Percentiles rank a stretch among this genome's conserved stretches.
phyloP scores from a whole-genome alignment of 2,113 vertebrate species.

The Turnix velox region DNA sequence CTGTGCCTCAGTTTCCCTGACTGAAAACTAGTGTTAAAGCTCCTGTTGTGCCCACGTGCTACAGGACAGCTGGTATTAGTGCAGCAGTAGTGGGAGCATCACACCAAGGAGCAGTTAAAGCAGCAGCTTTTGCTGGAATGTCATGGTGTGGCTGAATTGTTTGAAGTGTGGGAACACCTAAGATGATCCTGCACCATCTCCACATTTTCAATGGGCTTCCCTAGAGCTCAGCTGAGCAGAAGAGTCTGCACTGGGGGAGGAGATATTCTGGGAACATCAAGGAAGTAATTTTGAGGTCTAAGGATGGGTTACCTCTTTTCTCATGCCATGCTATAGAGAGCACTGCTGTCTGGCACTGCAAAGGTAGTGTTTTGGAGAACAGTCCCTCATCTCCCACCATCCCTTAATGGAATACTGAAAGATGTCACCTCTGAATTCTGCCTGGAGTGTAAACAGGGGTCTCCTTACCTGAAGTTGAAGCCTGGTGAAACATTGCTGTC shows the following conservation, averaged over 20 bases:
- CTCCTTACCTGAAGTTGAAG: conserved; percentile 91
- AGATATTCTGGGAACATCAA: background rate
- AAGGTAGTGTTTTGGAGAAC: background rate
- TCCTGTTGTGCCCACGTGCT: background rate
- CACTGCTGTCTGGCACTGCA: background rate
- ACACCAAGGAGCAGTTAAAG: background rate
- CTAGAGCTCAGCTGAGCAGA: background rate
- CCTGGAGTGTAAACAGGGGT: background rate
- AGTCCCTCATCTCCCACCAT: background rate
- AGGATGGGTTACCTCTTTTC: background rate
- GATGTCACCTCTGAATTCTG: background rate
- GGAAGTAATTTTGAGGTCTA: background rate
- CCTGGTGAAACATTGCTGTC: conserved; percentile 78
- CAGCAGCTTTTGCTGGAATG: background rate
- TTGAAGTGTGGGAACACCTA: fast-evolving
- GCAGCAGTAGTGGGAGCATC: background rate
- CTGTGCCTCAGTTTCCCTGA: background rate
- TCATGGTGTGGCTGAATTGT: background rate
- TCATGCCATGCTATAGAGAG: background rate
- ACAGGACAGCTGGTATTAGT: fast-evolving
- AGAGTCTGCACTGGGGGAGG: background rate
- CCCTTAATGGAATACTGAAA: background rate
- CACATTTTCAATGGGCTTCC: background rate
- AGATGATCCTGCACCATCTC: background rate
- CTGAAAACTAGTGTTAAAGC: background rate